These are phyloP conservation scores for Micromussa lordhowensis DNA, from an alignment of 92 coral and sea anemone species.

Conservation along the genomic window DNA sequence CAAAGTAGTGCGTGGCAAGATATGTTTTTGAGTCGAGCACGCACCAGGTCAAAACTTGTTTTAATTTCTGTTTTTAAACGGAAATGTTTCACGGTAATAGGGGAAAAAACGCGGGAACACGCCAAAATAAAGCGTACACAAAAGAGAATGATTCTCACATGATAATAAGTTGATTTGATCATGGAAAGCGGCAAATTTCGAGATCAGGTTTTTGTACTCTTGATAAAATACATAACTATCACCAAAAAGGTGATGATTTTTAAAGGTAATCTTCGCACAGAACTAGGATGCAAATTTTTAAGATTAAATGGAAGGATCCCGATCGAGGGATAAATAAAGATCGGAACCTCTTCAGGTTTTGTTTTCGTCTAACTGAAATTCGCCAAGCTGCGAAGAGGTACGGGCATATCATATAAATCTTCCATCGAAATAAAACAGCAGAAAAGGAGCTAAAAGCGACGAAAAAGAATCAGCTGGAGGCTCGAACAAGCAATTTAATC, in stretches of 20 bases:
- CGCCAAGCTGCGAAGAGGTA: background rate
- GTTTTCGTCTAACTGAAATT: background rate
- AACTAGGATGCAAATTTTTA: background rate
- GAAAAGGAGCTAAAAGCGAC: background rate
- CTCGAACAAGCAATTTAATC: conserved; percentile 29
- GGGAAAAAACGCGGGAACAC: background rate
- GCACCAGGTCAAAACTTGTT: background rate
- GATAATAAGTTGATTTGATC: background rate
- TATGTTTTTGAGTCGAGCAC: background rate
- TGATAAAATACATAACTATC: background rate
- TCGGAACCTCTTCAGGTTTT: background rate
- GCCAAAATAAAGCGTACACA: conserved; percentile 14
- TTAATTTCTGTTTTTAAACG: background rate
- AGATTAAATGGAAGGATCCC: background rate
- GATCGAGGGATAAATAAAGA: too few species aligned
- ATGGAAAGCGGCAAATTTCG: background rate
- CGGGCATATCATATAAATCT: background rate
- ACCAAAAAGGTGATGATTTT: background rate
- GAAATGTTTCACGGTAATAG: conserved; percentile 3
- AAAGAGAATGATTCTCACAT: background rate
- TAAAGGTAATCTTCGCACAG: background rate
- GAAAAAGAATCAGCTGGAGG: background rate
- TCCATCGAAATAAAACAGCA: background rate
- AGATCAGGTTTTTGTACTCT: background rate
- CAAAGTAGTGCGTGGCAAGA: background rate